A percentile compares a stretch with the other conserved stretches of the same genome.
These are phyloP conservation scores for Colinus virginianus DNA, from an alignment of 2,113 vertebrate species.

Conservation along the genomic window DNA sequence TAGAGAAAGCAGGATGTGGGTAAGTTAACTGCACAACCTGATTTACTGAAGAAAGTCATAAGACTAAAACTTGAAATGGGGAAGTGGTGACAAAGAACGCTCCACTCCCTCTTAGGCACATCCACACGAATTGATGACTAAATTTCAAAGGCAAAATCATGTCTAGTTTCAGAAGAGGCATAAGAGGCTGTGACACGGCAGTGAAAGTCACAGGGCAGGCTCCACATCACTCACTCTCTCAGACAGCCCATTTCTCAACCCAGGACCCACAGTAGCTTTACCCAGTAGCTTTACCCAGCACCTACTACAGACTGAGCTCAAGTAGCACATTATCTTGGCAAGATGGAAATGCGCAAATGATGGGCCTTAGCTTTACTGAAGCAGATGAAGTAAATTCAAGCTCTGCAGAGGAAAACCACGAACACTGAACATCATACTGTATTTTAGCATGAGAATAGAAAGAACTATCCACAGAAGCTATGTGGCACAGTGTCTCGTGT, in stretches of 20 bases:
- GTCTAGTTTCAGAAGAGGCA: not conserved
- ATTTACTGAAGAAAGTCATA: not conserved
- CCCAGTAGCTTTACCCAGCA: not conserved
- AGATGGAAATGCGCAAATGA: not conserved
- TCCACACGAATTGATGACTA: not conserved
- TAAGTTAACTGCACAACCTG: not conserved
- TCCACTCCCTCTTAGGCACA: not conserved
- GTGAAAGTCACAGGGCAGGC: not conserved
- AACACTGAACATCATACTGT: not conserved
- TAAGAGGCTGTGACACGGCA: not conserved
- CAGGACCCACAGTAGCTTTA: not conserved
- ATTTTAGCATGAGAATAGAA: not conserved
- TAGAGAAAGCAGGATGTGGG: not conserved
- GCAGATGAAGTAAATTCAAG: not conserved
- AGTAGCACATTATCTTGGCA: too few relatives aligned
- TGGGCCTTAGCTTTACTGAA: not conserved
- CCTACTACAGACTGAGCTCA: fast-evolving
- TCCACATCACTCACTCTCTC: not conserved
- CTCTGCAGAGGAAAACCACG: not conserved
- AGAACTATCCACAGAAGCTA: not conserved
- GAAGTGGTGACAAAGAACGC: not conserved
- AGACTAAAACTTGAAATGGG: conserved; percentile 7
- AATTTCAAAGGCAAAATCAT: not conserved
- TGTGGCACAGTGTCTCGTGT: not conserved
- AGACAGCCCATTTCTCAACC: not conserved